Percentiles rank a stretch among this genome's conserved stretches.
Conservation (phyloP, 2,797 vertebrate species). For the Phyllotis vaccarum region DNA sequence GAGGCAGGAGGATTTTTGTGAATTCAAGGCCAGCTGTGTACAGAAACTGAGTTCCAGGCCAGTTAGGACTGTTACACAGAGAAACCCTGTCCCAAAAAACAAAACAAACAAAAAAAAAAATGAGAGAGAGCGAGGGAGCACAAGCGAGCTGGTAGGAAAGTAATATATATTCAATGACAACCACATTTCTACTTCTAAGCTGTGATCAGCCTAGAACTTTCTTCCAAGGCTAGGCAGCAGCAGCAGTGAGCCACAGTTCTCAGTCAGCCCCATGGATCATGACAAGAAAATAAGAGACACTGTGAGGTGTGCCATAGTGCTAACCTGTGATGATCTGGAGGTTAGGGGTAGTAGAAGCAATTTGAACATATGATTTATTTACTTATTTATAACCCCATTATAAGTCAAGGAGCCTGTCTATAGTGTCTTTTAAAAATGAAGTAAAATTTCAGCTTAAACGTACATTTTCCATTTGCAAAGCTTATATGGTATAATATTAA, state of each 20-base stretch:
- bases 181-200: not conserved
- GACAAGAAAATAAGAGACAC: not conserved
- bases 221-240: not conserved
- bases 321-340: not conserved
- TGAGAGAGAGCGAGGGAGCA: too few relatives aligned
- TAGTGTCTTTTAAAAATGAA: constrained; percentile 56
- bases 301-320: not conserved
- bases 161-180: not conserved
- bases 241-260: not conserved
- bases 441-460: constrained; percentile 31
- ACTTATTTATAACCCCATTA: not conserved
- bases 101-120: too few relatives aligned
- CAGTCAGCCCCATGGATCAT: not conserved
- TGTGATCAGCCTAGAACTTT: not conserved
- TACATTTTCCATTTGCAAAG: constrained; percentile 46
- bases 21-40: too few relatives aligned
- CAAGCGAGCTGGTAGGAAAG: not conserved
- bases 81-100: too few relatives aligned
- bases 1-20: too few relatives aligned
- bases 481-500: constrained; percentile 31
- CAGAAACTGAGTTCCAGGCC: too few relatives aligned
- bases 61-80: too few relatives aligned
- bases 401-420: not conserved
- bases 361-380: not conserved
- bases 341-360: not conserved